Percentiles rank a stretch among this genome's conserved stretches.
Conservation (phyloP, 1,140 invertebrate genomes). For the Drosophila orosa region DNA sequence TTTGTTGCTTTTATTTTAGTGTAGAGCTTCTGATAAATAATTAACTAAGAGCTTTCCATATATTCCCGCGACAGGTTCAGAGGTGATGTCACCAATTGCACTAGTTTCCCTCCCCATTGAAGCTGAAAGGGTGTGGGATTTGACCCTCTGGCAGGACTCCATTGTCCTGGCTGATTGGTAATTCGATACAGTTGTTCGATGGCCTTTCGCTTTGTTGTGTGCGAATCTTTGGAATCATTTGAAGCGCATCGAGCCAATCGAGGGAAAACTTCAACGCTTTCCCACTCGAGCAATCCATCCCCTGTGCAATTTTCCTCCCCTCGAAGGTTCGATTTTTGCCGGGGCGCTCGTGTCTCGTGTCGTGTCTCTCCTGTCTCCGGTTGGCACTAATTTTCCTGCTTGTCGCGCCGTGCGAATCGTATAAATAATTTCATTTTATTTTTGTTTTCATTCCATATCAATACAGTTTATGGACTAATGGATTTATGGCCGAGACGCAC, state of each 20-base stretch:
- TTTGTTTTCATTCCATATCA: constrained; percentile 69
- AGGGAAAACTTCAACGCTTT: constrained; percentile 43
- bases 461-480: constrained; percentile 81
- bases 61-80: constrained; percentile 36
- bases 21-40: neutral
- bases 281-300: constrained; percentile 25
- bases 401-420: constrained; percentile 77
- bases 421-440: constrained; percentile 79
- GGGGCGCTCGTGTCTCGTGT: constrained; percentile 1
- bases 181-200: constrained; percentile 82
- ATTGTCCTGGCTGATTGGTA: constrained; percentile 78
- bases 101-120: neutral
- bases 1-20: too few relatives aligned
- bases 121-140: neutral
- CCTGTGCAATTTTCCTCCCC: constrained; percentile 19
- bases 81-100: constrained; percentile 67
- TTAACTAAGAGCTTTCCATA: neutral
- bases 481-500: constrained; percentile 65
- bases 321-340: constrained; percentile 13
- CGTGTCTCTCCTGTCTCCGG: constrained; percentile 37
- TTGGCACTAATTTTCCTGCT: constrained; percentile 79
- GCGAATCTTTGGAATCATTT: constrained; percentile 68
- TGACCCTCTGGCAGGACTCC: constrained; percentile 28
- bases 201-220: constrained; percentile 67
- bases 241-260: constrained; percentile 79